These are phyloP conservation scores for Taurulus bubalis DNA, from an alignment of 2,113 vertebrate species.

Conservation along the genomic window DNA sequence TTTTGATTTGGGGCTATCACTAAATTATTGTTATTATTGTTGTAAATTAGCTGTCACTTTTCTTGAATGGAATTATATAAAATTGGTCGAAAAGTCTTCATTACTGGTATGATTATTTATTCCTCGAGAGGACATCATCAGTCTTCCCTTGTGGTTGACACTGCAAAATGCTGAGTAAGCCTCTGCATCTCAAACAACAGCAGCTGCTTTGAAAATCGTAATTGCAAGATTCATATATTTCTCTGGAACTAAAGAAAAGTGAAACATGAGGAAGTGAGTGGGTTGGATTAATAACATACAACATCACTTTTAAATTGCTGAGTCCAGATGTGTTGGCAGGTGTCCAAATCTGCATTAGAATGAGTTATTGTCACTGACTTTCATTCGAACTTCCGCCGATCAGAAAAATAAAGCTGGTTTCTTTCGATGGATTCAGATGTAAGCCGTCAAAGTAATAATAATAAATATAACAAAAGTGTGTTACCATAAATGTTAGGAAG, in stretches of 20 bases:
- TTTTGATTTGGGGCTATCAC: not conserved
- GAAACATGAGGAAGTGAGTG: not conserved
- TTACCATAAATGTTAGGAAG: not conserved
- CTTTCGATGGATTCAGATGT: not conserved
- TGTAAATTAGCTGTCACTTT: constrained; percentile 12
- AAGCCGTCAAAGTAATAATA: not conserved
- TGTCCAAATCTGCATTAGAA: constrained; percentile 21
- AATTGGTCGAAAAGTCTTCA: not conserved
- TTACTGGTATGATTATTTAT: not conserved
- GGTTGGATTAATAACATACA: constrained; percentile 22
- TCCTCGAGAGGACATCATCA: constrained; percentile 4
- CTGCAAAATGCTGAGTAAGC: constrained; percentile 22
- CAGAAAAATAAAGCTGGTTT: too few species aligned
- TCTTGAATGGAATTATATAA: not conserved
- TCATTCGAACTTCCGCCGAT: not conserved
- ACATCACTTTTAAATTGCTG: constrained; percentile 2
- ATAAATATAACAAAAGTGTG: not conserved
- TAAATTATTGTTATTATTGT: not conserved
- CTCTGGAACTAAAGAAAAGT: constrained; percentile 29
- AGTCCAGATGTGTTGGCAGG: not conserved
- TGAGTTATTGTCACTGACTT: not conserved
- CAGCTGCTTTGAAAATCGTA: constrained; percentile 44
- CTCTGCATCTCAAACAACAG: constrained; percentile 22
- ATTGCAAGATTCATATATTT: constrained; percentile 16
- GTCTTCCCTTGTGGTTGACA: constrained; percentile 4